Base-by-base conservation (phyloP, 2,113 vertebrate genomes). In the Psophia crepitans region DNA sequence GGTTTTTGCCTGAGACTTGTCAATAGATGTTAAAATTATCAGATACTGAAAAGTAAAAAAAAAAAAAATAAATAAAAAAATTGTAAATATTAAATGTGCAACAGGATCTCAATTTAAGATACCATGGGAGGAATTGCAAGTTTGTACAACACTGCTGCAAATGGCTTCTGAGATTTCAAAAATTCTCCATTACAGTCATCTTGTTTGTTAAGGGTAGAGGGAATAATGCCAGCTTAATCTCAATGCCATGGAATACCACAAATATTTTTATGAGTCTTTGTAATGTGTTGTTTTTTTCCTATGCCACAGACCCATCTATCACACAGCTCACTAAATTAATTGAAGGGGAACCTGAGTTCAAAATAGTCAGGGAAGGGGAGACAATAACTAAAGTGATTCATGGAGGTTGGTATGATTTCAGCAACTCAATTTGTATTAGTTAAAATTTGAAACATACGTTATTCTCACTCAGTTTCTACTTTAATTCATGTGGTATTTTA, bases 301-400 rank as follows among this genome's bases (percentile, higher is more conserved):
- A 1, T 95, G 83, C 96, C 95, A 86, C 97, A 98, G 89, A 98
- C 77, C 98, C 98, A 76, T 92, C 97, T 58, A 48, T 98, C 87
- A 98, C 98, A 84, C 98, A 98, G 63, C 58, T 98, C 41, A 98
- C 98, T 54, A 97, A 96, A 86, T 87, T 98, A 69, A 97, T 98
- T 80, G 97, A 98, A 97, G 98, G 97, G 43, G 87, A 98, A 21
- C 98, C 99, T 49, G 98, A 98, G 49, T 90, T 98, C 93, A 97
- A 96, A 94, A 73, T 98, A 96, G 93, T 98, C 94, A 97, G 95
- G 79, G 98, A 98, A 98, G 98, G 98, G 37, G 98, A 98, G 87
- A 98, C 97, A 71, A 63, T 98, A 87, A 98, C 98, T 68, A 97
- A 98, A 97, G 97, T 98, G 94, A 98, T 98, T 90, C 98, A 98